Evolutionary conservation across 2,888 invertebrate genomes (phyloP).

Genomic region (Leptinotarsa rubiginosa): DNA sequence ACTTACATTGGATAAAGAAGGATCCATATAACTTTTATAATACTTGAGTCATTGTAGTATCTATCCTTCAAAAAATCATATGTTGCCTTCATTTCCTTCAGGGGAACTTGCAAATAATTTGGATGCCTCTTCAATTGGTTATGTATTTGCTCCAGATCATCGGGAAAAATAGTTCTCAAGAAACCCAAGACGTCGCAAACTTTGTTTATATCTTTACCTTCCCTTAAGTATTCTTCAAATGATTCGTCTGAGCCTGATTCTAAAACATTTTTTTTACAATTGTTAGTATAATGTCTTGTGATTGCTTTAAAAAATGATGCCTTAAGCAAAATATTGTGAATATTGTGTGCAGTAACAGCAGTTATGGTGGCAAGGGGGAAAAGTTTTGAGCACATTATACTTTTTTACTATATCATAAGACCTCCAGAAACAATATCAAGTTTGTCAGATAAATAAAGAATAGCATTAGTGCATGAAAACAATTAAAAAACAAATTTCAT

Average conservation of each 20-base stretch:
- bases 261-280: slow-evolving; percentile 36
- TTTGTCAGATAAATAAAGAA: too few species aligned
- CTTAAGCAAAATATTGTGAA: too few species aligned
- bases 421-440: too few species aligned
- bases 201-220: slow-evolving; percentile 70
- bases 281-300: too few species aligned
- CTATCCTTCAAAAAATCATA: slow-evolving; percentile 69
- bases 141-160: slow-evolving; percentile 57
- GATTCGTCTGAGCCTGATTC: slow-evolving; percentile 36
- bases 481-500: too few species aligned
- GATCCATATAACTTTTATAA: slow-evolving; percentile 73
- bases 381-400: too few species aligned
- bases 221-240: slow-evolving; percentile 66
- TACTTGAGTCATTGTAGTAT: slow-evolving; percentile 69
- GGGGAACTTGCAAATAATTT: slow-evolving; percentile 74
- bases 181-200: slow-evolving; percentile 66
- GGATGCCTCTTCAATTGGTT: slow-evolving; percentile 71
- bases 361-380: too few species aligned
- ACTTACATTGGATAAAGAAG: slow-evolving; percentile 78
- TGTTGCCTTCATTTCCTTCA: slow-evolving; percentile 72
- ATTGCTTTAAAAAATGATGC: too few species aligned
- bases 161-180: slow-evolving; percentile 63
- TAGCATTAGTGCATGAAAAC: too few species aligned
- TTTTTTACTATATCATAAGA: too few species aligned
- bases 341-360: too few species aligned